Evolutionary conservation across 2,113 vertebrate species (phyloP).

Genomic region (Pseudopipra pipra): DNA sequence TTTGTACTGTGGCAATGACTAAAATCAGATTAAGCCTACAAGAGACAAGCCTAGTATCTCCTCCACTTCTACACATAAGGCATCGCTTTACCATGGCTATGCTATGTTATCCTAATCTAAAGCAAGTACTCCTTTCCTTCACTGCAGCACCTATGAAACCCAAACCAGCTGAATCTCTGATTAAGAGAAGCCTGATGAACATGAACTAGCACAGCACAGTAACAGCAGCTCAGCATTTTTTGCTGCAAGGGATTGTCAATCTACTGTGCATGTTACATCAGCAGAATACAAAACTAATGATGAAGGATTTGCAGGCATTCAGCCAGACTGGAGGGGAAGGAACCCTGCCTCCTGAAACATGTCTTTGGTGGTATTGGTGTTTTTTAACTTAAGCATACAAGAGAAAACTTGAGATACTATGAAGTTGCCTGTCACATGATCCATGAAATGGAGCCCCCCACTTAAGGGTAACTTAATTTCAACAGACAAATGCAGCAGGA

Average conservation of each 20-base stretch:
- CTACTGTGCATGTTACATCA: neutral
- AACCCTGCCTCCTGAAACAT: rapidly evolving
- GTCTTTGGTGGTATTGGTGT: neutral
- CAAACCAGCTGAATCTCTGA: neutral
- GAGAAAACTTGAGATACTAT: neutral
- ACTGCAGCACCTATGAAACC: neutral
- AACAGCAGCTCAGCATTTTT: neutral
- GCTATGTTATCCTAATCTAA: neutral
- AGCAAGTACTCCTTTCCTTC: neutral
- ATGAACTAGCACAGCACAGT: neutral
- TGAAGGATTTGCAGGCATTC: neutral
- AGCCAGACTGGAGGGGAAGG: neutral
- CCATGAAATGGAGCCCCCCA: neutral
- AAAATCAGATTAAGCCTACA: neutral
- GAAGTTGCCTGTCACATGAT: neutral
- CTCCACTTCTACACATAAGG: neutral
- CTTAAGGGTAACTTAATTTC: neutral
- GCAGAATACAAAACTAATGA: neutral
- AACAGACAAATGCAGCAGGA: neutral
- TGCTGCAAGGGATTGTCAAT: neutral
- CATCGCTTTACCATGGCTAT: neutral
- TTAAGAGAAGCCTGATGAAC: neutral
- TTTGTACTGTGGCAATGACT: neutral
- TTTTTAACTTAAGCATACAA: neutral
- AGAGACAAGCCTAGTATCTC: neutral